Evolutionary conservation across 1,140 invertebrate genomes (phyloP).

Genomic region (Copidosoma floridanum): DNA sequence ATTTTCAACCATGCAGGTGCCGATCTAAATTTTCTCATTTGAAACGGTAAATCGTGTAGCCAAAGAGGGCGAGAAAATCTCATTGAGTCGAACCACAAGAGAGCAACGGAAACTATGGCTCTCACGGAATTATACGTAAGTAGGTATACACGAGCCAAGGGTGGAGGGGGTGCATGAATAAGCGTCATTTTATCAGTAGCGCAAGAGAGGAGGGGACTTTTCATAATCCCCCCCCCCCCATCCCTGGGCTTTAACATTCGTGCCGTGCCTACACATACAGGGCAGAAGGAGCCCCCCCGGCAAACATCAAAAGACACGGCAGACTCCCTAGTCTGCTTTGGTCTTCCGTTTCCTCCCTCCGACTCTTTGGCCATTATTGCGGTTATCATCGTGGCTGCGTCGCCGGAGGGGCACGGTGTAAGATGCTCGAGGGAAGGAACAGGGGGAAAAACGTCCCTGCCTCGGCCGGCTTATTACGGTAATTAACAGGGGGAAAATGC

Average conservation of each 20-base stretch:
- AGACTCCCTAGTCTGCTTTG: neutral
- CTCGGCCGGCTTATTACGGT: conserved; percentile 21
- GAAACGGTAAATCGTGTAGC: no score
- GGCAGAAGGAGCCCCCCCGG: neutral
- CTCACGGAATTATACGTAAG: no score
- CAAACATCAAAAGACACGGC: conserved; percentile 11
- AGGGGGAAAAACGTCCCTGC: neutral
- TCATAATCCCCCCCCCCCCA: conserved; percentile 16
- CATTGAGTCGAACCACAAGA: no score
- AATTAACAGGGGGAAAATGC: conserved; percentile 25
- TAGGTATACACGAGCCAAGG: no score
- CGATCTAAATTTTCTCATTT: no score
- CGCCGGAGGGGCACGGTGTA: no score
- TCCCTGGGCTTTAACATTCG: neutral
- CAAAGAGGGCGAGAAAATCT: no score
- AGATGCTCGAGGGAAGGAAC: no score
- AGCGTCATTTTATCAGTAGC: neutral
- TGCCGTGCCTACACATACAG: neutral
- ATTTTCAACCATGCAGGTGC: no score
- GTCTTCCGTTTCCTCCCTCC: neutral
- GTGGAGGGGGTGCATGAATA: no score
- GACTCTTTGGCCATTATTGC: conserved; percentile 19
- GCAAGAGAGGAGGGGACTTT: conserved; percentile 10
- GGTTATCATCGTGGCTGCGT: conserved; percentile 10
- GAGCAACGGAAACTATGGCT: no score